A percentile compares a stretch with the other conserved stretches of the same genome.
Evolutionary conservation across 1,140 invertebrate genomes (phyloP).

Genomic region (Eumaeus atala): DNA sequence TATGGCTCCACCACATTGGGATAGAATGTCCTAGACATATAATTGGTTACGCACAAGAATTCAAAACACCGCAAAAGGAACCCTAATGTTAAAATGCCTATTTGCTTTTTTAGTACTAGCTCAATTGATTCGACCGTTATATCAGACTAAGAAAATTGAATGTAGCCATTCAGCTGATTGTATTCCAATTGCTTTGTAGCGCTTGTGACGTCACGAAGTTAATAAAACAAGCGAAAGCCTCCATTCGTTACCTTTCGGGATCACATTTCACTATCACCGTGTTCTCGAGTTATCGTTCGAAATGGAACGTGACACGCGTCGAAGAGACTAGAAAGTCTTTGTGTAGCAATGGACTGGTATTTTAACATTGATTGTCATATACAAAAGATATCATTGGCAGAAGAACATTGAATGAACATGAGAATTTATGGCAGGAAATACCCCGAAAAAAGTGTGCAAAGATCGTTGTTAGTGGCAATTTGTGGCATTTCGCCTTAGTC

Average conservation of each 20-base stretch:
- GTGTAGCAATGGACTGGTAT: no score
- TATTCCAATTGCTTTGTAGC: conserved; percentile 6
- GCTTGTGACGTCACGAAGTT: conserved; percentile 20
- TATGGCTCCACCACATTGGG: no score
- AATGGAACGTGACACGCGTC: background rate
- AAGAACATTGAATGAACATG: no score
- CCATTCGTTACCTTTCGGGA: conserved; percentile 19
- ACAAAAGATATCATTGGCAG: no score
- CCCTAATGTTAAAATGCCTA: background rate
- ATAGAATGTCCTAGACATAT: no score
- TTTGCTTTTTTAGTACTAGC: background rate
- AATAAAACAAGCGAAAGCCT: conserved; percentile 26
- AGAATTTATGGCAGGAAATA: no score
- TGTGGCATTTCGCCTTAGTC: no score
- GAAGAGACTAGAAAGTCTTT: background rate
- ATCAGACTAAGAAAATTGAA: conserved; percentile 22
- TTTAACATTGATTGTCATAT: no score
- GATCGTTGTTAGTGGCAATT: no score
- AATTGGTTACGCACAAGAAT: no score
- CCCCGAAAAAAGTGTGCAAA: no score
- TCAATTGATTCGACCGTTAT: background rate
- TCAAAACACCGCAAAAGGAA: no score
- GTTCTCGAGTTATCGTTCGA: conserved; percentile 8
- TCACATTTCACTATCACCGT: conserved; percentile 20
- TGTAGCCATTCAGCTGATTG: conserved; percentile 5